phyloP scores from a whole-genome alignment of 2,113 vertebrate genomes.

The Saguinus imperator region DNA sequence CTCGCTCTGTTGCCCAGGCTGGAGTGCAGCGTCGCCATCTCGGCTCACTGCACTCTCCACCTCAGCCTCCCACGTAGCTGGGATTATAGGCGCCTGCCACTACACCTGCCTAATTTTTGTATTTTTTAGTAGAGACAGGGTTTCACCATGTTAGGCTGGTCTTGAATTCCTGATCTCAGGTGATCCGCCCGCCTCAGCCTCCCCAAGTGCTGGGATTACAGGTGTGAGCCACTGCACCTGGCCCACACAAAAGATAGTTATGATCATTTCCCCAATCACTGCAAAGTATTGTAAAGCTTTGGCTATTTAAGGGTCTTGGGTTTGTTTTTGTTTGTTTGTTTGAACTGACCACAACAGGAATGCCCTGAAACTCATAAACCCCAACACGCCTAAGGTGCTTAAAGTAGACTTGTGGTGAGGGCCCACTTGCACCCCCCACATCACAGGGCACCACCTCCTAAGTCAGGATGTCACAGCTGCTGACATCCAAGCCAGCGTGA shows the following conservation, averaged over 20 bases:
- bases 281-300: neutral
- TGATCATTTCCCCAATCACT: neutral
- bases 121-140: no score
- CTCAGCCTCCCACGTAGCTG: no score
- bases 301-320: neutral
- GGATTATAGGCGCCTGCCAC: no score
- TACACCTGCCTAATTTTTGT: no score
- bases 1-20: no score
- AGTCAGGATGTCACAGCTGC: fast-evolving
- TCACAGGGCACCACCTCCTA: neutral
- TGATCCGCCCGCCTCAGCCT: no score
- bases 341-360: neutral
- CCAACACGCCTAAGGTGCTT: neutral
- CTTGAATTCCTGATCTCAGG: no score
- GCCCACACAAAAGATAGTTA: neutral
- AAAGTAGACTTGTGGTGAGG: neutral
- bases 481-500: neutral
- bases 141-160: no score
- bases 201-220: no score
- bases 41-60: no score
- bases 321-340: neutral
- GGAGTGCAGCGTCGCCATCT: no score
- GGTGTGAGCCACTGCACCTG: no score
- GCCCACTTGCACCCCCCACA: fast-evolving
- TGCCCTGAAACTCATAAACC: neutral